Base-by-base conservation (phyloP, 2,113 vertebrate species). In the Aptenodytes patagonicus region DNA sequence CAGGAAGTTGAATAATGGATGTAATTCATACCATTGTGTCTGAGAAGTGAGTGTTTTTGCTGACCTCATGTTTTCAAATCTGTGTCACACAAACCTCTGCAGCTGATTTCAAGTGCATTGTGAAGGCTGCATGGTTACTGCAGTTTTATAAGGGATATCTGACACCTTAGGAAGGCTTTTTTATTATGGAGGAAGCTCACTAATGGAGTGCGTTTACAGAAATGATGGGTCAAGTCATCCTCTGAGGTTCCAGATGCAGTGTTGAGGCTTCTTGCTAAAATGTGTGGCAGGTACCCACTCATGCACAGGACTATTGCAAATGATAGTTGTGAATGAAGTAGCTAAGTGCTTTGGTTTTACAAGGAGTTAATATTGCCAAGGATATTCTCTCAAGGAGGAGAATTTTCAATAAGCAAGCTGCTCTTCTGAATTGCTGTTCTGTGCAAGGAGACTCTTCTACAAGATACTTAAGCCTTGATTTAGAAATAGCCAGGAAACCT, bases 111-210 rank as follows among this genome's bases (percentile, higher is more conserved):
- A 10, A 72, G 44, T 11, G 57, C 21, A 0, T 1, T 17, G 9
- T 2, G 64, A 36, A 21, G 71, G 70, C 78, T 62, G 47, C 17
- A 3, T 34, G 5, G 60, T 34, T 20, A 0, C 54, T 46, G 75
- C 54, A 14, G 40, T 44, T 65, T 17, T 12, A 0, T 24, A 11
- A 38, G 66, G 40, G 76, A 11, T 0, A 1, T 69, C 15, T 34
- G 72, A 13, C 9, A 12, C 36, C 26, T 36, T 7, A 4, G 31
- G 42, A 34, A 64, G 58, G 13, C 31, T 15, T 3, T 42, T 40
- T 34, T 25, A 0, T 46, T 36, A 0, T 1, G 40, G 54, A 44
- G 42, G 20, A 3, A 49, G 24, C n/a, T 87, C 44, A 5, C 12
- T 6, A 6, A 2, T 1, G 6, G 36, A 22, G 25, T 5, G 28